Conservation (phyloP, 2,888 invertebrate genomes). For the Arge pagana region DNA sequence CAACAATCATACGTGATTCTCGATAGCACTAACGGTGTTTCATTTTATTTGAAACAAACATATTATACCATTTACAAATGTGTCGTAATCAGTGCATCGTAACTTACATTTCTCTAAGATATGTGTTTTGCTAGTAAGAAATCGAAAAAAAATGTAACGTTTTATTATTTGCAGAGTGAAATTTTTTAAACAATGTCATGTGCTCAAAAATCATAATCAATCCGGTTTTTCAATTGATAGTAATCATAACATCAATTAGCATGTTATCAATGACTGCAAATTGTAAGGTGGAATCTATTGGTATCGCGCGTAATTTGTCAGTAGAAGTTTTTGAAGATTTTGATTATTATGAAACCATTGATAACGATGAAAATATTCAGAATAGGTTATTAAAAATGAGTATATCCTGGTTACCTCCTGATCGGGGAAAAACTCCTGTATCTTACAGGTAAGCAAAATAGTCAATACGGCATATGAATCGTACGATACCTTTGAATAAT, state of each 20-base stretch:
- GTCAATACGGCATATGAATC: not conserved
- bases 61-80: too few species aligned
- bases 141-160: too few species aligned
- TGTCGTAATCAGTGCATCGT: too few species aligned
- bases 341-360: constrained; percentile 17
- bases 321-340: constrained; percentile 36
- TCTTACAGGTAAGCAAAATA: constrained; percentile 43
- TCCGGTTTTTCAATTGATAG: too few species aligned
- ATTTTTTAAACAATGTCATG: too few species aligned
- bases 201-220: too few species aligned
- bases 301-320: constrained; percentile 36
- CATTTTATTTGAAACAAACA: too few species aligned
- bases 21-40: too few species aligned
- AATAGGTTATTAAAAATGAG: constrained; percentile 39
- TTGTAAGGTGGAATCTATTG: constrained; percentile 13
- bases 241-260: not conserved
- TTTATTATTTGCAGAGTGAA: too few species aligned
- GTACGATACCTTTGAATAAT: not conserved
- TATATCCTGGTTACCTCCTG: constrained; percentile 44
- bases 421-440: constrained; percentile 31
- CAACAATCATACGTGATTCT: too few species aligned
- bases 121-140: too few species aligned
- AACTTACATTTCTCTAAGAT: too few species aligned
- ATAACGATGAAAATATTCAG: constrained; percentile 12
- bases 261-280: not conserved